Conservation (phyloP, 2,797 vertebrate genomes). For the Ispidina lecontei region DNA sequence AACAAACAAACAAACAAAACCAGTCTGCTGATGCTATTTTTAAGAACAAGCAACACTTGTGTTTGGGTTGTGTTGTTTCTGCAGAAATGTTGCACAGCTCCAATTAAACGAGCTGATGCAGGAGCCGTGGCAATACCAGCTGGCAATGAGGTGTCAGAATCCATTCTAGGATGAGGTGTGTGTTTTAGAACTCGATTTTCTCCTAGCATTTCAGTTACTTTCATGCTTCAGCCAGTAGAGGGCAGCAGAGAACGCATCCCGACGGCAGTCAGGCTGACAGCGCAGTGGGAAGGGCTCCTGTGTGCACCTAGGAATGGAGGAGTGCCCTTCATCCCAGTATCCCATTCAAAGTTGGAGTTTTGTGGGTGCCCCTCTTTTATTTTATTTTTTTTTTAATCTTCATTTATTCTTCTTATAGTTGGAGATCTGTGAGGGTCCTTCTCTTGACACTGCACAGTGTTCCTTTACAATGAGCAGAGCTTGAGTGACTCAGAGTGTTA, state of each 20-base stretch:
- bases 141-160: not conserved
- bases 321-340: not conserved
- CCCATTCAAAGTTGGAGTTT: not conserved
- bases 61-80: not conserved
- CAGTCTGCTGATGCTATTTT: not conserved
- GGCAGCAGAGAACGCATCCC: not conserved
- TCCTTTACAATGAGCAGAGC: not conserved
- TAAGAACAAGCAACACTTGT: not conserved
- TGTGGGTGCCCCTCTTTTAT: fast-evolving
- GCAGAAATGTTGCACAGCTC: not conserved
- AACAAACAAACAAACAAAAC: not conserved
- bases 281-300: fast-evolving
- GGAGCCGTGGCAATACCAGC: not conserved
- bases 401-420: not conserved
- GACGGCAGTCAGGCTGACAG: fast-evolving
- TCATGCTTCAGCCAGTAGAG: not conserved
- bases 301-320: not conserved
- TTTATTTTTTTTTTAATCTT: not conserved
- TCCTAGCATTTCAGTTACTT: not conserved
- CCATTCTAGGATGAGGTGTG: not conserved
- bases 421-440: not conserved
- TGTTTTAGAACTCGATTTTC: not conserved
- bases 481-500: not conserved
- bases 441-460: not conserved
- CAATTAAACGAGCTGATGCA: not conserved